These are phyloP conservation scores for Gymnopithys bicolor DNA, from an alignment of 2,797 vertebrate species.

Conservation along the genomic window DNA sequence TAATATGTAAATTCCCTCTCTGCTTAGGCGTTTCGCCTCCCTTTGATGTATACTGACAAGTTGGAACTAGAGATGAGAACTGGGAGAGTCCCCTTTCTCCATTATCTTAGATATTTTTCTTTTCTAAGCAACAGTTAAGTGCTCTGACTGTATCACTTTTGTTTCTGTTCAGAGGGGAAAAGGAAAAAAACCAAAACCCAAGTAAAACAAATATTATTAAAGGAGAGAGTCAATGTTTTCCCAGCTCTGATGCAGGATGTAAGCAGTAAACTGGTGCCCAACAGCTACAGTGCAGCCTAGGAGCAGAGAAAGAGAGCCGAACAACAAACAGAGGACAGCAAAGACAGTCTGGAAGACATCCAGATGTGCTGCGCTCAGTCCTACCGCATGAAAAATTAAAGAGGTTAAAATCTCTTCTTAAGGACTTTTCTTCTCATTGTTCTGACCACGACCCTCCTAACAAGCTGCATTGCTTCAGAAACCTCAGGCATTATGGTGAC, in stretches of 20 bases:
- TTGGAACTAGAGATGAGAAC: not conserved
- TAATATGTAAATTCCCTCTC: slow-evolving; percentile 1
- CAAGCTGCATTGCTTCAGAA: slow-evolving; percentile 24
- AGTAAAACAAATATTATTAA: not conserved
- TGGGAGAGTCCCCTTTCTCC: not conserved
- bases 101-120: not conserved
- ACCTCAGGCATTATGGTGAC: slow-evolving; percentile 35
- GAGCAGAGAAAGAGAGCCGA: not conserved
- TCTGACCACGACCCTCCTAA: not conserved
- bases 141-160: not conserved
- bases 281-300: not conserved
- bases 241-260: not conserved
- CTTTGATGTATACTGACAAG: slow-evolving; percentile 40
- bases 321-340: not conserved
- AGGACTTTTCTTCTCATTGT: not conserved
- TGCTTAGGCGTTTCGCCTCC: not conserved
- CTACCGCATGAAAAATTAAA: not conserved
- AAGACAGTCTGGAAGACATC: slow-evolving; percentile 9
- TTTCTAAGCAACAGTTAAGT: not conserved
- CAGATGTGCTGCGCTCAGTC: not conserved
- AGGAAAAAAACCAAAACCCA: not conserved
- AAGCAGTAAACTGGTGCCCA: not conserved
- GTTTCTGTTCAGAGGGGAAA: not conserved
- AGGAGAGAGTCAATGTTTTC: not conserved
- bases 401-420: slow-evolving; percentile 18